These are phyloP conservation scores for Drosophila kikkawai DNA, from an alignment of 1,140 invertebrate species.

Conservation along the genomic window DNA sequence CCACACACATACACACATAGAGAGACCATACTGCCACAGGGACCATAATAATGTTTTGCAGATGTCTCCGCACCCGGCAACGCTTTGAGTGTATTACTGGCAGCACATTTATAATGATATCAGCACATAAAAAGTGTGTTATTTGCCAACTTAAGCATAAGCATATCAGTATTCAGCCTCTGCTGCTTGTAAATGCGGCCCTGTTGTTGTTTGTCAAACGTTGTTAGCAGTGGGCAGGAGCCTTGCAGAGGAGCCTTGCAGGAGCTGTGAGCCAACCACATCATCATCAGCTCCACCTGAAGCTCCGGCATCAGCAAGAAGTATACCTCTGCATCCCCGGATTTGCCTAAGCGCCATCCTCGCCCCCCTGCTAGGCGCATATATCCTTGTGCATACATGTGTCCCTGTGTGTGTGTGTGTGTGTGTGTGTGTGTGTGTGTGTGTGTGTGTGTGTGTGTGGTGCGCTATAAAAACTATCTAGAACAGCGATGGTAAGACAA, in stretches of 20 bases:
- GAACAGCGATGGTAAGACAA: conserved; percentile 31
- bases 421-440: conserved; percentile 2
- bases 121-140: conserved; percentile 52
- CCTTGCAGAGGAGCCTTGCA: not conserved
- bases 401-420: conserved; percentile 1
- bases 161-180: conserved; percentile 21
- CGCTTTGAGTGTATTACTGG: conserved; percentile 50
- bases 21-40: conserved; percentile 3
- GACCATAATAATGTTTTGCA: conserved; percentile 32
- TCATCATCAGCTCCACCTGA: conserved; percentile 33
- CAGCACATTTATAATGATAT: conserved; percentile 56
- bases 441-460: conserved; percentile 2
- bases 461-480: conserved; percentile 52
- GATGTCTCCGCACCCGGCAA: conserved; percentile 15
- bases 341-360: conserved; percentile 35
- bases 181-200: conserved; percentile 22
- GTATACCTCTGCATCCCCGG: conserved; percentile 18
- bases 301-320: conserved; percentile 17
- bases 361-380: not conserved
- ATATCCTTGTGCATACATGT: conserved; percentile 1
- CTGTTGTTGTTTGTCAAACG: conserved; percentile 51
- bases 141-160: conserved; percentile 56
- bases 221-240: conserved; percentile 26
- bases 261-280: conserved; percentile 21
- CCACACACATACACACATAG: not conserved